Evolutionary conservation across 2,113 vertebrate genomes (phyloP).

Genomic region (Opisthocomus hoazin): DNA sequence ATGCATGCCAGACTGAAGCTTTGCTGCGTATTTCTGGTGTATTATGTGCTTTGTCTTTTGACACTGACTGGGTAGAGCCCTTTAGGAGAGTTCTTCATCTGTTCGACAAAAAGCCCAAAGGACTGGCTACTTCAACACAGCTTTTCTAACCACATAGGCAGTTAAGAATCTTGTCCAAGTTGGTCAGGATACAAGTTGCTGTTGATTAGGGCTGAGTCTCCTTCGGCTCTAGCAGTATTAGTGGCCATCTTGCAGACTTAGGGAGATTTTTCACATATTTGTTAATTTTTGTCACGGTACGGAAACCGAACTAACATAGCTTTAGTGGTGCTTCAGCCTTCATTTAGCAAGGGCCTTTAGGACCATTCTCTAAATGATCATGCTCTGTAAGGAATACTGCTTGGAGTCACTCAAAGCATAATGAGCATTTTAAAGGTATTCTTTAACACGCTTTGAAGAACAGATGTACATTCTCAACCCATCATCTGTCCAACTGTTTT

Average conservation of each 20-base stretch:
- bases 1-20: not conserved
- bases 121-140: too few species aligned
- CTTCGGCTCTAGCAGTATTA: not conserved
- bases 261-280: not conserved
- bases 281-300: not conserved
- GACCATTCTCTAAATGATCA: not conserved
- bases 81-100: not conserved
- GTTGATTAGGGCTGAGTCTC: not conserved
- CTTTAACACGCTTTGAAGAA: not conserved
- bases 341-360: not conserved
- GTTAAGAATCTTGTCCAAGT: not conserved
- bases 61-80: not conserved
- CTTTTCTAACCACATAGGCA: not conserved
- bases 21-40: not conserved
- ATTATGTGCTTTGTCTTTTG: not conserved
- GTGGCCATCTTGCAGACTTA: not conserved
- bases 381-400: not conserved
- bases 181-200: not conserved
- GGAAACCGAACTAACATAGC: not conserved
- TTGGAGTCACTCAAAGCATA: not conserved
- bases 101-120: not conserved
- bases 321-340: not conserved
- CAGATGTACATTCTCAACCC: not conserved
- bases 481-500: not conserved
- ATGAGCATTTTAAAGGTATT: not conserved